Conservation (phyloP, 1,140 invertebrate species). For the Uloborus diversus region DNA sequence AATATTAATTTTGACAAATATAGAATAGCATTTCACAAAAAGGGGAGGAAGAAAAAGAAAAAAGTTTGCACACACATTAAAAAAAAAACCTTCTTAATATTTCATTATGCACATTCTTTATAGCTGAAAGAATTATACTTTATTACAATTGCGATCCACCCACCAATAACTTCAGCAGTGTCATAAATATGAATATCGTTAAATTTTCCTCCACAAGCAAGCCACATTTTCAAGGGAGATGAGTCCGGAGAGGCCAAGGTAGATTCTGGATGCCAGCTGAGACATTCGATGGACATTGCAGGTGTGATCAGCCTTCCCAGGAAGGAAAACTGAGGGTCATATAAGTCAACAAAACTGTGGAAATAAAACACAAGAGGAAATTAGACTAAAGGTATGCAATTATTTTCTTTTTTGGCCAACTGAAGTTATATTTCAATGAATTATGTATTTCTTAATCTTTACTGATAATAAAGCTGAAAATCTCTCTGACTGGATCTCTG, state of each 20-base stretch:
- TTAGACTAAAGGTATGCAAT: neutral
- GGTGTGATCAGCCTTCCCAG: neutral
- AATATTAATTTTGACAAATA: too few relatives aligned
- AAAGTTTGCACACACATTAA: too few relatives aligned
- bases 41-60: too few relatives aligned
- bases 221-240: constrained; percentile 16
- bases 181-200: constrained; percentile 13
- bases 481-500: too few relatives aligned
- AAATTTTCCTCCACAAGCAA: constrained; percentile 8
- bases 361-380: neutral
- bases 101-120: neutral
- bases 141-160: neutral
- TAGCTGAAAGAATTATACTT: neutral
- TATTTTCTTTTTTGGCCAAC: too few relatives aligned
- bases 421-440: too few relatives aligned
- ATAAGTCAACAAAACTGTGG: constrained; percentile 19
- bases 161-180: neutral
- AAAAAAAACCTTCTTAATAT: neutral
- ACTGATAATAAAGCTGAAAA: too few relatives aligned
- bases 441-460: too few relatives aligned
- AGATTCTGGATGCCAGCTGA: constrained; percentile 15
- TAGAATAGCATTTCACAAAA: too few relatives aligned
- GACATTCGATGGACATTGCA: neutral
- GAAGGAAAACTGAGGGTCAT: neutral
- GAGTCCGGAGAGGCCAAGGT: constrained; percentile 25